These are phyloP conservation scores for Lepidothrix coronata DNA, from an alignment of 2,113 vertebrate species.

Conservation along the genomic window DNA sequence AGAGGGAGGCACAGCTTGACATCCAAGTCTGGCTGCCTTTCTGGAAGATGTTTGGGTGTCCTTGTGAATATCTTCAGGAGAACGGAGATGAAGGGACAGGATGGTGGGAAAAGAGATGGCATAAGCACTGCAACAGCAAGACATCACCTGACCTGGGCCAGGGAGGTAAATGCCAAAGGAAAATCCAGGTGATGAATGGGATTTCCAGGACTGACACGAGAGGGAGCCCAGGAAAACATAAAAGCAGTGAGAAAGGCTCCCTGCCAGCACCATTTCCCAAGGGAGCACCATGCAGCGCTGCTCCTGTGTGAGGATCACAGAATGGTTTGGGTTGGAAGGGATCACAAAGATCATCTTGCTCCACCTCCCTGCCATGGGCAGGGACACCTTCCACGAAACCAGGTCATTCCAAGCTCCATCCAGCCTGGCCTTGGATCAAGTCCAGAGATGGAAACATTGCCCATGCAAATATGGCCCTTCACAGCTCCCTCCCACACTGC, in stretches of 20 bases:
- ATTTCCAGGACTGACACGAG: not conserved
- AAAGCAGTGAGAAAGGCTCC: not conserved
- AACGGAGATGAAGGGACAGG: not conserved
- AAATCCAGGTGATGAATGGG: not conserved
- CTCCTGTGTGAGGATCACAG: not conserved
- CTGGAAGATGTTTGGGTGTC: not conserved
- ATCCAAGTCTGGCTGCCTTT: not conserved
- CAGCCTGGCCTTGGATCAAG: not conserved
- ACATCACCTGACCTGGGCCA: not conserved
- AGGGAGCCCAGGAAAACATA: not conserved
- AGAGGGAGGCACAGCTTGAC: not conserved
- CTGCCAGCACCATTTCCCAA: not conserved
- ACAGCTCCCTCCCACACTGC: rapidly evolving
- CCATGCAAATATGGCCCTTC: not conserved
- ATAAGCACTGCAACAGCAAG: not conserved
- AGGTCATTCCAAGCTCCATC: not conserved
- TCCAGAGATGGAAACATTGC: not conserved
- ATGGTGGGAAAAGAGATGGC: not conserved
- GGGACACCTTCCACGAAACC: not conserved
- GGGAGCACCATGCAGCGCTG: not conserved
- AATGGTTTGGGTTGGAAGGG: not conserved
- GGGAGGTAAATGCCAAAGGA: not conserved
- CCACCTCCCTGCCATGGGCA: not conserved
- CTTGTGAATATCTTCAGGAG: not conserved
- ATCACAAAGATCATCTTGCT: not conserved